Evolutionary conservation across 2,113 vertebrate species (phyloP), one percentile per base, ranked within the genome.

Genomic region (Hylia prasina): DNA sequence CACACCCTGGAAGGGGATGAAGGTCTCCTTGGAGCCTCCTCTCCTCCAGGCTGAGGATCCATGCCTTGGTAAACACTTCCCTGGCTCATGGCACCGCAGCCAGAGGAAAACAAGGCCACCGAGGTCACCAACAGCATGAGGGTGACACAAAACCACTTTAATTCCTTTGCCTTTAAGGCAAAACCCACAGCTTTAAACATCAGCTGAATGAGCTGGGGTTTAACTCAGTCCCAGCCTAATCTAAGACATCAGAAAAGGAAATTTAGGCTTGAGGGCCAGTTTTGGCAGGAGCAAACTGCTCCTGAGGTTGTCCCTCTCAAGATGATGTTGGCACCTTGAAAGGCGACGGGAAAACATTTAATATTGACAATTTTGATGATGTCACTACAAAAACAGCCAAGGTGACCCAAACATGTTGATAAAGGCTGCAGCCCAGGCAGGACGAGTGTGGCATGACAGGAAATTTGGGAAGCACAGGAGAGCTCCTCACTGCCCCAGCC

Each of bases 191-290:
- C 10, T 53, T 65, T 17, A 39, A 87, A 77, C 25, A 31, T 19
- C 47, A 64, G 57, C 19, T 12, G 19, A 53, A 35, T 0, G 2
- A 56, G 45, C 6, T 9, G 30, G 11, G 30, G 42, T 58, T 60
- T 71, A 40, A 30, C 35, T 24, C 0, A 7, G 27, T 33, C 33
- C 22, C 57, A 50, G 40, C 17, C 9, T 57, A 28, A 61, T 17
- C 82, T 19, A 54, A 23, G 54, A 15, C 11, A 40, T 3, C 2
- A 1, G 1, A 4, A 4, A 60, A 45, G 18, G 3, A 22, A 57
- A 60, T 30, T 48, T 2, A 72, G 48, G 37, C 42, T 83, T 37
- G 37, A 37, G 22, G 30, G 35, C 4, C 13, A 10, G 10, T 61
- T 78, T 17, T 42, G 60, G 8, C 45, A 73, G 73, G 40, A 48